Base-by-base conservation (phyloP, 1,140 invertebrate species). In the Holcopasites calliopsidis region DNA sequence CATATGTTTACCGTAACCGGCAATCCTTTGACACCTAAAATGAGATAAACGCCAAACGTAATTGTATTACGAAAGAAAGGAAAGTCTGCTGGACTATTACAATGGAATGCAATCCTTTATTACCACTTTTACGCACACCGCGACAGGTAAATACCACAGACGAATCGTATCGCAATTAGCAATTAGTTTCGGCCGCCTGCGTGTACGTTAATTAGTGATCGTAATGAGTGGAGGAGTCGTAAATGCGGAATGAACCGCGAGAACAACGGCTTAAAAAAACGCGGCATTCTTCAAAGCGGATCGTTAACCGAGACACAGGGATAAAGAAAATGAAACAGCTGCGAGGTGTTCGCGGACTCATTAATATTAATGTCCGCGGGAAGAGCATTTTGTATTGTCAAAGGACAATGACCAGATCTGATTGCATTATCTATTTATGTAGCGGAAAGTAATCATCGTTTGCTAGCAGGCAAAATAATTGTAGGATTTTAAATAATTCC, bases 161-260 rank as follows among this genome's bases (percentile, higher is more conserved):
- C 52, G 68, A 61, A 77, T 64, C 33, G 61, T 60, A 66, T 80
- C 70, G 52, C 68, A 72, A 77, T 73, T 57, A 72, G 68, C 68
- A 80, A 73, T 77, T 80, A 80, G 28, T 68, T 61, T 73, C 54
- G 61, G 68, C 42, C 18, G 60, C 38, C 49, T 31, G n/a, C 26
- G 47, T 61, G 65, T 74, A 68, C 49, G 76, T 73, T 78, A 78
- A 80, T 80, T 78, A 66, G 28, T 44, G 71, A 78, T 47, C 61
- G 50, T 38, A 71, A 80, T 66, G 64, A 64, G 60, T 42, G 10
- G 73, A 73, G 82, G 75, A 68, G 64, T 57, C 68, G 66, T 49
- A 65, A 68, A 80, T 66, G 71, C 79, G 68, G 75, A 80, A 68
- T 50, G 7, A 44, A 66, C 35, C 49, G 62, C 33, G 5, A 21